Evolutionary conservation across 2,113 vertebrate genomes (phyloP), one percentile per base, ranked within the genome.

Genomic region (Chloebia gouldiae): DNA sequence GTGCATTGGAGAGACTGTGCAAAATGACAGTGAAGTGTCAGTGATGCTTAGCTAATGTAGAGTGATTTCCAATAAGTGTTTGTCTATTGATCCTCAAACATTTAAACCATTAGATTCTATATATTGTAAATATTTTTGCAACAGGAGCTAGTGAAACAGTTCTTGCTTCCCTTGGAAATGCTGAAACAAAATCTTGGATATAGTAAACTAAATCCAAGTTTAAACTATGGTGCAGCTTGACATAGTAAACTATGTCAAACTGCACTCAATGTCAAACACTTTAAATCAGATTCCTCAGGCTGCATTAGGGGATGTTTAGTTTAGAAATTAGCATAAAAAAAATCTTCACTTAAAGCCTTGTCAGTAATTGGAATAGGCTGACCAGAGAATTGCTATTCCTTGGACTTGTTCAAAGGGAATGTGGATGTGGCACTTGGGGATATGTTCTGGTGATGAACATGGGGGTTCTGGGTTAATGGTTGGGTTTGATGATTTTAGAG

Each of bases 21-120:
- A 81, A 86, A 93, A 93, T 83, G 88, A 66, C 68, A 83, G 39
- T 45, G 50, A 90, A 83, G 71, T 44, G 59, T 57, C 93, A 92
- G 60, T 50, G 60, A 69, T 59, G 64, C 50, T 93, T 80, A 35
- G 59, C 47, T 81, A 47, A 14, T n/a, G 42, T 37, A 56, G 81
- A n/a, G 13, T 81, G 79, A 90, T 54, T 88, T 90, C 53, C 42
- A 79, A 2, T 35, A 71, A 8, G 8, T 53, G 7, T 72, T 81
- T 84, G 31, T 60, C 70, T 89, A 44, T 53, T 88, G 85, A 71
- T 73, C 45, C 75, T 88, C 63, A 69, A 71, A 53, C 69, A 80
- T 42, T 95, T 51, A 47, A 87, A 31, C 15, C 15, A 15, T 49
- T 57, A 37, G 70, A 23, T 57, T 61, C 31, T 45, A 42, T 39